Base-by-base conservation (phyloP, 2,113 vertebrate species). In the Canis aureus region DNA sequence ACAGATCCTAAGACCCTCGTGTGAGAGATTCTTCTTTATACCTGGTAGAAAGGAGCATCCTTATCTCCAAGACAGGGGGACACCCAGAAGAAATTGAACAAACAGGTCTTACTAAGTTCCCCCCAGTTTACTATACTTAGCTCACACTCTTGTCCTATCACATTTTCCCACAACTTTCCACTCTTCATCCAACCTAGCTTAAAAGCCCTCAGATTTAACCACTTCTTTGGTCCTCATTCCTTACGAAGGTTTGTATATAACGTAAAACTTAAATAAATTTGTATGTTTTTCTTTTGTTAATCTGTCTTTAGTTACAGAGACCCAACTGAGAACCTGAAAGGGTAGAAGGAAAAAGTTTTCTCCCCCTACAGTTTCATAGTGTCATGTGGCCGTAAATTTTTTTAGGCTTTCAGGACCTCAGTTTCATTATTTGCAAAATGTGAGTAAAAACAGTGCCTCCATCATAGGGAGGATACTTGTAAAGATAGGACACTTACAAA, bases 341-440 rank as follows among this genome's bases (percentile, higher is more conserved):
- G 2, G 27, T 49, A 69, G 53, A 80, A 94, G 53, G 60, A 93
- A 94, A 93, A 88, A 12, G 8, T 79, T 87, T 94, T 69, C 23
- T 43, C 69, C 35, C 27, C 32, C 74, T 43, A 11, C 29, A 19
- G 51, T 67, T 94, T 96, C 64, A 49, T 25, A 27, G 25, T 86
- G 43, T 57, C 29, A 43, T 20, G 2, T 83, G 22, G 3, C 57
- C 69, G 64, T 67, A 59, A 12, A 8, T 15, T 88, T 83, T 94
- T 51, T 95, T 32, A n/a, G 2, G 66, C 53, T 73, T 73, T 88
- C 51, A 96, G 69, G 29, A 79, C 5, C 27, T 84, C 38, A 51
- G 80, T 69, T 93, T 73, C 29, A 74, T 90, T 62, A 89, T 43
- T 53, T 76, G 16, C 57, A 84, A 96, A 69, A 74, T 74, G 55